phyloP scores from a whole-genome alignment of 2,113 vertebrate species.

The Hippocampus zosterae region DNA sequence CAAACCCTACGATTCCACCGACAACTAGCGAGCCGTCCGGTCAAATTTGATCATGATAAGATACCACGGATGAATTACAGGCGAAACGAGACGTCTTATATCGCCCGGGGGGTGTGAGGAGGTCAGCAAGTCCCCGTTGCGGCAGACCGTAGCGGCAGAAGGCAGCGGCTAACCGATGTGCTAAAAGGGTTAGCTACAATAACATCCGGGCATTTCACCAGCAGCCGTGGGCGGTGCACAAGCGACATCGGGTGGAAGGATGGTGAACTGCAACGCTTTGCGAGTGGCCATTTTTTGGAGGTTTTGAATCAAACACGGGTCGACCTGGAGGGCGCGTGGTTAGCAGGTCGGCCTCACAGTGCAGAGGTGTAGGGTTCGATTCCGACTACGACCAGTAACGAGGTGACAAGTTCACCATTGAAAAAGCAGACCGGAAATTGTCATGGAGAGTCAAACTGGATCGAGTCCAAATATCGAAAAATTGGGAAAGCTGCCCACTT shows the following conservation, averaged over 20 bases:
- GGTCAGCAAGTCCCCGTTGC: constrained; percentile 53
- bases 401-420: too few species aligned
- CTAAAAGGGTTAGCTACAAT: constrained; percentile 63
- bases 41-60: constrained; percentile 55
- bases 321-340: too few species aligned
- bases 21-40: constrained; percentile 23
- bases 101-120: constrained; percentile 17
- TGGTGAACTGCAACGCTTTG: not conserved
- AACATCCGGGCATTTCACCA: constrained; percentile 69
- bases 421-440: too few species aligned
- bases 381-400: too few species aligned
- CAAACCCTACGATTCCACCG: constrained; percentile 30
- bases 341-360: too few species aligned
- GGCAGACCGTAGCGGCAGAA: constrained; percentile 46
- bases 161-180: constrained; percentile 57
- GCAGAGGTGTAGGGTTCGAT: too few species aligned
- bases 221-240: not conserved
- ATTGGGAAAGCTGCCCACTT: too few species aligned
- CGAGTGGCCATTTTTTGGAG: not conserved
- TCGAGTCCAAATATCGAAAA: too few species aligned
- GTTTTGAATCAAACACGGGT: too few species aligned
- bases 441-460: too few species aligned
- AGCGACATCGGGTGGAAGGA: constrained; percentile 25
- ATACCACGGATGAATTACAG: constrained; percentile 13
- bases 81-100: constrained; percentile 2